Evolutionary conservation across 2,113 vertebrate genomes (phyloP).

Genomic region (Pelobates fuscus): DNA sequence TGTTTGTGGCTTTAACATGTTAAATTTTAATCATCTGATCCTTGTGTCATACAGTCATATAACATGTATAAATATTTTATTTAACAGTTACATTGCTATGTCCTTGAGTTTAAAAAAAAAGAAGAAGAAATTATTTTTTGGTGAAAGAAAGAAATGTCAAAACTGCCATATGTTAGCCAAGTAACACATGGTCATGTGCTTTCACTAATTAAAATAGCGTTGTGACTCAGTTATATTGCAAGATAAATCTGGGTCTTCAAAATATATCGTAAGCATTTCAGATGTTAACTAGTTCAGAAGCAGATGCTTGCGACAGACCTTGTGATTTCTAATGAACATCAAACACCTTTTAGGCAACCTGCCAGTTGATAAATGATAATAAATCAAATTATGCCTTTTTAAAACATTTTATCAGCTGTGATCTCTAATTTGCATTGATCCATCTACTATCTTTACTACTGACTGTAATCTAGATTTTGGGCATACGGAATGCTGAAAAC

Average conservation of each 20-base stretch:
- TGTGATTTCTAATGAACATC: not conserved
- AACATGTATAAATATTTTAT: not conserved
- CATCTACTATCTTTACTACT: too few relatives aligned
- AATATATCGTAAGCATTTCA: constrained; percentile 14
- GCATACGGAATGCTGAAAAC: too few relatives aligned
- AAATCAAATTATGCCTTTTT: not conserved
- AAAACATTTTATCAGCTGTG: too few relatives aligned
- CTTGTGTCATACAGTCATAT: too few relatives aligned
- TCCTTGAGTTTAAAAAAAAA: not conserved
- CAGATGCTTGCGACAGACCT: constrained; percentile 19
- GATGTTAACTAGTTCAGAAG: constrained; percentile 20
- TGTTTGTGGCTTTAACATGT: too few relatives aligned
- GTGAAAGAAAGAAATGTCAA: constrained; percentile 34
- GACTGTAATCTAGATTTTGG: too few relatives aligned
- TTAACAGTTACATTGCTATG: not conserved
- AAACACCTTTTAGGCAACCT: not conserved
- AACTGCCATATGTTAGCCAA: constrained; percentile 31
- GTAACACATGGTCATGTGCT: constrained; percentile 39
- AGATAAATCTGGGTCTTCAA: constrained; percentile 21
- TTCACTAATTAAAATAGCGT: constrained; percentile 41
- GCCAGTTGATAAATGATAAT: not conserved
- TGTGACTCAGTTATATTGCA: constrained; percentile 38
- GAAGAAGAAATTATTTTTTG: not conserved
- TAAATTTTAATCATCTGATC: too few relatives aligned
- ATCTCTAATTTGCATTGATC: too few relatives aligned